Evolutionary conservation across 2,888 invertebrate genomes (phyloP).

Genomic region (Caenorhabditis panamensis): DNA sequence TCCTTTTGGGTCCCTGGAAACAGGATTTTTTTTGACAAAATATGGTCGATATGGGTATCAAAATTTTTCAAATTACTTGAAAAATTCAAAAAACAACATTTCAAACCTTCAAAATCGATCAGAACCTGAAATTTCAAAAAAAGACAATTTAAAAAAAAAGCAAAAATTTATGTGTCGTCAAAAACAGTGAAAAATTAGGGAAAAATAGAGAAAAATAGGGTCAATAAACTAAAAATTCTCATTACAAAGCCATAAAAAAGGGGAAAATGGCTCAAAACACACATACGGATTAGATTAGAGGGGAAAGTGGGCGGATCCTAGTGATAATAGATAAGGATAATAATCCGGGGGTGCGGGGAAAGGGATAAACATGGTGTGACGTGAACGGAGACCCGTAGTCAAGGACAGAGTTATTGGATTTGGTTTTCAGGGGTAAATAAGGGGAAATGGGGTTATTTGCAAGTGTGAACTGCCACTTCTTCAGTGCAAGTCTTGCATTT

Average conservation of each 20-base stretch:
- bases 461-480: slow-evolving; percentile 72
- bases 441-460: slow-evolving; percentile 61
- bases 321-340: slow-evolving; percentile 4
- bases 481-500: slow-evolving; percentile 74
- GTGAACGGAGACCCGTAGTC: background rate
- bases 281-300: background rate
- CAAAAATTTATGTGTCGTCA: background rate
- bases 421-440: background rate
- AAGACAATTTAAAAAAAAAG: background rate
- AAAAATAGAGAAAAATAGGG: background rate
- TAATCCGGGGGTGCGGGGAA: background rate
- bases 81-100: too few relatives aligned
- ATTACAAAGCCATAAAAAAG: background rate
- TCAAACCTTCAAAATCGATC: background rate
- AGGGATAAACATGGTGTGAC: slow-evolving; percentile 6
- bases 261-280: background rate
- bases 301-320: slow-evolving; percentile 5
- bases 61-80: too few relatives aligned
- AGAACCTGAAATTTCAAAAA: background rate
- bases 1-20: too few relatives aligned
- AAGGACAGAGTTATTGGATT: background rate
- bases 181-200: background rate
- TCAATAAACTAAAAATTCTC: background rate
- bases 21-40: too few relatives aligned
- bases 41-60: background rate